Base-by-base conservation (phyloP, 2,888 invertebrate species). In the Xanthostigma xanthostigma region DNA sequence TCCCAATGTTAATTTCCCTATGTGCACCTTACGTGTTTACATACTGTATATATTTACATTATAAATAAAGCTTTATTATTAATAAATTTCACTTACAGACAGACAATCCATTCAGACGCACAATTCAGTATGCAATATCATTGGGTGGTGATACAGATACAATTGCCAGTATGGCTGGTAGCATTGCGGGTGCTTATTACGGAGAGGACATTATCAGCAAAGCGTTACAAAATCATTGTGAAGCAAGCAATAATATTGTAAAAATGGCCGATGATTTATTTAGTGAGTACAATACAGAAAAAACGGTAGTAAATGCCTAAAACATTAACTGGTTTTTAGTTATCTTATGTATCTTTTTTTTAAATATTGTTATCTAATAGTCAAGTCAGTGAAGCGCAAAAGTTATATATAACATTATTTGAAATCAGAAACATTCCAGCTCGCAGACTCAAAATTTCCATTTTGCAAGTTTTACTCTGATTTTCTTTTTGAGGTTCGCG, bases 71-170 rank as follows among this genome's bases (percentile, higher is more conserved):
- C n/a, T n/a, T n/a, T n/a, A 38, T 36, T 49, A 48, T 41, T 46
- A 17, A 44, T 45, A 27, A 8, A 35, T 42, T 36, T 13, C 46
- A 45, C 49, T 60, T 68, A 41, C 53, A 72, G 67, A 71, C 73
- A 41, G 68, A 73, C 10, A 77, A 76, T 63, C 65, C 70, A 27
- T 74, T 81, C 57, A 71, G 80, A 58, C 69, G 81, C 53, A 74
- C 80, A 4, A 65, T 86, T 37, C 77, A 81, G 56, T 81, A 78
- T 62, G 79, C 84, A 9, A 78, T 85, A 52, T 73, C 76, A 12
- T 64, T 86, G 10, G 85, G 85, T 27, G 85, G 85, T 4, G 85
- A 86, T 62, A 81, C 84, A 0, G 85, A 86, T 58, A 86, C 85
- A 0, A 83, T 86, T 56, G 84, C 80, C 1, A 73, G 76, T 44